These are phyloP conservation scores for Morelia viridis DNA, from an alignment of 2,797 vertebrate species.

Conservation along the genomic window DNA sequence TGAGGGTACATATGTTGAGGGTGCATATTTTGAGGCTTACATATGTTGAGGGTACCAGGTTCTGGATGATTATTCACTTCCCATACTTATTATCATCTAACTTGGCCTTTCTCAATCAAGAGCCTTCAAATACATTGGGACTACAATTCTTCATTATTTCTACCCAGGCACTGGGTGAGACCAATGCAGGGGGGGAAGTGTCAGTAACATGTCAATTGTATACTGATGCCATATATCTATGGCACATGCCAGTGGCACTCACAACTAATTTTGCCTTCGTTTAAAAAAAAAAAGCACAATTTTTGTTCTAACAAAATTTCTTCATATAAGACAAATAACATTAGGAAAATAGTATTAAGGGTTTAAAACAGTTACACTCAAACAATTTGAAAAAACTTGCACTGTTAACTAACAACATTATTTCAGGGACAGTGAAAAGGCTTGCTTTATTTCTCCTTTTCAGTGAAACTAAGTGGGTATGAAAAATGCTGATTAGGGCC, in stretches of 20 bases:
- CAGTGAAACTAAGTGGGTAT: not conserved
- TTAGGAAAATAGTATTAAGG: not conserved
- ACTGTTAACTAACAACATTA: too few species aligned
- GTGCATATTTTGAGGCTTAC: too few species aligned
- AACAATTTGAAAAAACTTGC: not conserved
- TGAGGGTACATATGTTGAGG: too few species aligned
- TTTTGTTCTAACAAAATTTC: not conserved
- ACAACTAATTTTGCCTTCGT: not conserved
- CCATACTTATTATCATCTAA: too few species aligned
- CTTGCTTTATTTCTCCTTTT: not conserved
- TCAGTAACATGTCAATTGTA: not conserved
- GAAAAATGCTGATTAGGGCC: not conserved
- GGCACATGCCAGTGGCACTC: not conserved
- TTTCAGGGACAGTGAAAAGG: too few species aligned
- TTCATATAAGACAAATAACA: not conserved
- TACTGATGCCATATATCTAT: not conserved
- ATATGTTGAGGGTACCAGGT: too few species aligned
- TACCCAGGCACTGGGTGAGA: not conserved
- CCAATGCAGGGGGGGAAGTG: too few species aligned
- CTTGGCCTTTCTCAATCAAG: too few species aligned
- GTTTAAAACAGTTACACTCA: not conserved
- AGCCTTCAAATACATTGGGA: too few species aligned
- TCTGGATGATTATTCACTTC: too few species aligned
- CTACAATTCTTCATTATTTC: too few species aligned
- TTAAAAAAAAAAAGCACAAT: not conserved